Base-by-base conservation (phyloP, 1,140 invertebrate genomes). In the Whitmania pigra region DNA sequence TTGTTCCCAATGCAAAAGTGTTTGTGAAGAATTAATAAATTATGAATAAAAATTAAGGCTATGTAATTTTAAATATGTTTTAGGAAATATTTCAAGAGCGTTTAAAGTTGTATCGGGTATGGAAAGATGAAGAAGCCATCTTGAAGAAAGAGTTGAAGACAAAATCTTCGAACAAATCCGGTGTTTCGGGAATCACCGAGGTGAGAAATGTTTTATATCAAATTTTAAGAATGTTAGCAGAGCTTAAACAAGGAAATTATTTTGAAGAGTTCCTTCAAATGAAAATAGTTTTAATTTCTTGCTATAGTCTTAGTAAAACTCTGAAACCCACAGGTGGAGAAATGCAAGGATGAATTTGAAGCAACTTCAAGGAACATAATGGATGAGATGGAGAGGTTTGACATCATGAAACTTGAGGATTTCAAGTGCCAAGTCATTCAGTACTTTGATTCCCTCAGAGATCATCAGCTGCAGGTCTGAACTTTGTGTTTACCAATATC, bases 61-160 rank as follows among this genome's bases (percentile, higher is more conserved):
- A 49, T 49, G 43, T 49, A 49, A 49, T 49, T 49, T 49, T 49
- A 49, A 49, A 3, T 49, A 11, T 13, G 2, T 49, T 95, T 53
- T 77, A 90, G 87, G 94, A 95, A 79, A 92, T 94, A 22, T 97
- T 99, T 78, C 93, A 96, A 79, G 94, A 98, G 82, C 86, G 96
- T 77, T 93, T 97, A 0, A 98, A 99, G 85, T 88, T 92, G 0
- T 99, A 95, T 82, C 94, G 98, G 84, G 91, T 90, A 77, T 98
- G 95, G 92, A 94, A 98, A 81, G 92, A 94, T 79, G 91, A 94
- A 67, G 92, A 97, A 83, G 88, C 92, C 82, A 94, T 90, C 82
- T 81, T 99, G 36, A 93, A 89, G 20, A 95, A 95, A 79, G 94
- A 97, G 79, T 86, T 95, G 67, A 95, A 99, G 81, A 87, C 88